Evolutionary conservation across 1,140 invertebrate species (phyloP), one percentile per base, ranked within the genome.

Genomic region (Eumaeus atala): DNA sequence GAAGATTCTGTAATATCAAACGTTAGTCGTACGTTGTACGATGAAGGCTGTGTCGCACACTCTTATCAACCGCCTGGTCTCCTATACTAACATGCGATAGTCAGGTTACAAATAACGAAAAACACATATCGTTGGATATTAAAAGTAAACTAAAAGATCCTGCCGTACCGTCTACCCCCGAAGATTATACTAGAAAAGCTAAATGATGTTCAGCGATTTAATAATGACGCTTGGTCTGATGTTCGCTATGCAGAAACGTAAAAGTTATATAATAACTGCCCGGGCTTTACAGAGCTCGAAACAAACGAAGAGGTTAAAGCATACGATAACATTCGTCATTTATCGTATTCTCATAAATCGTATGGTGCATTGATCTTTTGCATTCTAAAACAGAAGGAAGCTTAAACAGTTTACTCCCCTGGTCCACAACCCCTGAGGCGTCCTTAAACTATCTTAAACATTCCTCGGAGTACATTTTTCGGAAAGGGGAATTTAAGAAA

Each of bases 201-300:
- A 38, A 21, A n/a, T 6, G 61, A 64, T 28, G 6, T 62, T 9
- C 64, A 64, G 38, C 55, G 42, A 16, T 52, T 70, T 34, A 47
- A 53, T 48, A 64, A 18, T 37, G 54, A 17, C 10, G 34, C 49
- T 1, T 67, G 64, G 64, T 56, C 40, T 21, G 60, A 70, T 7
- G 54, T 70, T 14, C 54, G 62, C 14, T 70, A 70, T 14, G 48
- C 62, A 33, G 67, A 67, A 9, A 56, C 49, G 0, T 60, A 67
- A 47, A 70, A 67, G 51, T 37, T 37, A 12, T 67, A 67, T 16
- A 64, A 61, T 44, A 51, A 59, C 40, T 47, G 47, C 0, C 59
- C 64, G 4, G 67, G 67, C 11, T 66, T 66, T 33, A 50, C 28
- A 34, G 64, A 70, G 9, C 40, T 69, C 8, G 59, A 48, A 8